These are phyloP conservation scores for Aleadryas rufinucha DNA, from an alignment of 2,113 vertebrate genomes.

Conservation along the genomic window DNA sequence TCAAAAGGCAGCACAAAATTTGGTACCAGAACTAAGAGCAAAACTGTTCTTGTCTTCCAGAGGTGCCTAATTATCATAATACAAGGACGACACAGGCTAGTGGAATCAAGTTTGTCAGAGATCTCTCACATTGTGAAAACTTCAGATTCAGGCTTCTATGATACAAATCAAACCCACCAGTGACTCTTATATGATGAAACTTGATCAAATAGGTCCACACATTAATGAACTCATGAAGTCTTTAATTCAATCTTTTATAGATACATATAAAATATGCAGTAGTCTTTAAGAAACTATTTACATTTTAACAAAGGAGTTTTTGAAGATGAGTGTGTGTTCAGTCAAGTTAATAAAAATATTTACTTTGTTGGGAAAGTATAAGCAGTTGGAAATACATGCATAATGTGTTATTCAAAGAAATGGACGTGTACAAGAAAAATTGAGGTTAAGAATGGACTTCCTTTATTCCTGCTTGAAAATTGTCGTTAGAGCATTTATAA, in stretches of 20 bases:
- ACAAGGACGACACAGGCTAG: neutral
- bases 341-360: neutral
- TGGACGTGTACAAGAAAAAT: neutral
- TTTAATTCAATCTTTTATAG: neutral
- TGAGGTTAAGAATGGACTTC: neutral
- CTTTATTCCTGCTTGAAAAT: neutral
- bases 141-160: neutral
- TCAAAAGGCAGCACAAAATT: neutral
- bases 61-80: neutral
- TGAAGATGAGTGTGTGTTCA: neutral
- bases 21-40: neutral
- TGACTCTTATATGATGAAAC: neutral
- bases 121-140: neutral
- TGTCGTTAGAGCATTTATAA: neutral
- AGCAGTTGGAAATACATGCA: neutral
- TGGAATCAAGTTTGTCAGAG: rapidly evolving
- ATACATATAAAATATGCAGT: neutral
- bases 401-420: neutral
- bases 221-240: neutral
- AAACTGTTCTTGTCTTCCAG: neutral
- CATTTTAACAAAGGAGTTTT: neutral
- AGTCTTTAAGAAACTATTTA: neutral
- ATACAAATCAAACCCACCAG: neutral
- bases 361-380: neutral
- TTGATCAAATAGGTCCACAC: neutral